Conservation (phyloP, 2,113 vertebrate species). For the Peromyscus leucopus region DNA sequence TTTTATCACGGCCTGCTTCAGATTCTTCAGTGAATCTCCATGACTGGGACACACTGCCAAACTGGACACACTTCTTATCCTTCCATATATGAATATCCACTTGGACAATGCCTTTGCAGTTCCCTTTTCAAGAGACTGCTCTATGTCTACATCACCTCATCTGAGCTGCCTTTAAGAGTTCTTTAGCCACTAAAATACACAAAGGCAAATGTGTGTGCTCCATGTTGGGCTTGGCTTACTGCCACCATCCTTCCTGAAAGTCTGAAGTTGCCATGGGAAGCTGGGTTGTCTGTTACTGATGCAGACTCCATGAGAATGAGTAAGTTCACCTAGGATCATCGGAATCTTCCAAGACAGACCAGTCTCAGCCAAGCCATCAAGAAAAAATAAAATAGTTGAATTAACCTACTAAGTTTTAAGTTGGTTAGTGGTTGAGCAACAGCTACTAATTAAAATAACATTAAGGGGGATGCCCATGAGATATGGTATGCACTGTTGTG, state of each 20-base stretch:
- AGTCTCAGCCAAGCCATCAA: neutral
- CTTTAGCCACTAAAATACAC: neutral
- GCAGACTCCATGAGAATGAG: neutral
- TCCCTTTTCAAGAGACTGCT: neutral
- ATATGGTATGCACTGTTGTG: neutral
- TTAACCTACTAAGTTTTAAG: conserved; percentile 2
- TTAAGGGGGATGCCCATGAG: neutral
- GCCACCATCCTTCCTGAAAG: neutral
- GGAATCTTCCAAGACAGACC: neutral
- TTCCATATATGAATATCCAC: neutral
- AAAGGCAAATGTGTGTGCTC: neutral
- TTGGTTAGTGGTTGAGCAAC: neutral
- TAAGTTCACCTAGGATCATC: neutral
- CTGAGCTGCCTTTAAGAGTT: neutral
- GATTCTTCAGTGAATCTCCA: neutral
- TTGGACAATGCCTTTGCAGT: neutral
- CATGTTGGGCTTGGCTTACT: neutral
- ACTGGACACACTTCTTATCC: neutral
- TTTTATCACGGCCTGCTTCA: neutral
- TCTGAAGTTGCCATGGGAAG: neutral
- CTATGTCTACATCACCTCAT: neutral
- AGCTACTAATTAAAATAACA: neutral
- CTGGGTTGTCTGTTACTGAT: too few species aligned
- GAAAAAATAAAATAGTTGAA: neutral
- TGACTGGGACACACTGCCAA: neutral